These are phyloP conservation scores for Synergus umbraculus DNA, from an alignment of 2,888 invertebrate genomes.

Conservation along the genomic window DNA sequence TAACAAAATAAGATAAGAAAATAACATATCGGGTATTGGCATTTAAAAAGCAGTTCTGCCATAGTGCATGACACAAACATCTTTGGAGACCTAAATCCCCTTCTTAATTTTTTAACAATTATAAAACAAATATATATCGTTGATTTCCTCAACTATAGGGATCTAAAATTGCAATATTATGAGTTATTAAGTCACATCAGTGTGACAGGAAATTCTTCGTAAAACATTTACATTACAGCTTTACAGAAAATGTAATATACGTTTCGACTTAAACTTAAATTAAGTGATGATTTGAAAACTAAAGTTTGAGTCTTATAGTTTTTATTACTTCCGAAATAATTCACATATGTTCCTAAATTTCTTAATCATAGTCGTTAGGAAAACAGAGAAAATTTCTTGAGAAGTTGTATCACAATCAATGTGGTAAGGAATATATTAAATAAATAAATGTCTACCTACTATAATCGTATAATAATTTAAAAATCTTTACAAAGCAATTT, in stretches of 20 bases:
- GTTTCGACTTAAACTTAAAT: background rate
- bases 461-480: slow-evolving; percentile 2
- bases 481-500: background rate
- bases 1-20: slow-evolving; percentile 14
- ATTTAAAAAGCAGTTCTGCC: slow-evolving; percentile 20
- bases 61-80: slow-evolving; percentile 13
- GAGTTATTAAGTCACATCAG: slow-evolving; percentile 1
- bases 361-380: background rate
- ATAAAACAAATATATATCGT: slow-evolving; percentile 13
- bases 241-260: slow-evolving; percentile 38
- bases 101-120: slow-evolving; percentile 1
- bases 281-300: background rate
- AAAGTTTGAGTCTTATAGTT: background rate
- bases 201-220: background rate
- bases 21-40: slow-evolving; percentile 10
- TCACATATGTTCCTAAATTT: background rate
- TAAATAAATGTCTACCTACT: slow-evolving; percentile 30
- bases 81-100: slow-evolving; percentile 20
- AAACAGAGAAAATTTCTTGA: slow-evolving; percentile 11
- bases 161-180: slow-evolving; percentile 26
- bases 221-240: slow-evolving; percentile 22
- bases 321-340: slow-evolving; percentile 10
- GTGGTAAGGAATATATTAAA: slow-evolving; percentile 33
- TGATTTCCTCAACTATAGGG: background rate
- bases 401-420: slow-evolving; percentile 21